These are phyloP conservation scores for Sthenelais limicola DNA, from an alignment of 2,888 invertebrate species.

Conservation along the genomic window DNA sequence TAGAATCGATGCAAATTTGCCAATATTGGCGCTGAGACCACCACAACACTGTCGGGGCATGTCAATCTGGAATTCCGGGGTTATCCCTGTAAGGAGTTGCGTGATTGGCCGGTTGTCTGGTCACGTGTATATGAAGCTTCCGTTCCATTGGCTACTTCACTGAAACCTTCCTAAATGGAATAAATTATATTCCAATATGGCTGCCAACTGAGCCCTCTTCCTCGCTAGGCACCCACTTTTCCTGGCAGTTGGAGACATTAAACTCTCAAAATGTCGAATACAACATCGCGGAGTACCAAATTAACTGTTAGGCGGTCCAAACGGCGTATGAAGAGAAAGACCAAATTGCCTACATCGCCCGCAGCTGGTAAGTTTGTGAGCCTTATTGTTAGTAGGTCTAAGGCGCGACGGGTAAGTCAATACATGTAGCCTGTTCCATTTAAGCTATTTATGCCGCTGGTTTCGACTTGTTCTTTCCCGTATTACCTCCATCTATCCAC, in stretches of 20 bases:
- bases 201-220: constrained; percentile 42
- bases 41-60: constrained; percentile 25
- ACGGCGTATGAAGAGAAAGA: constrained; percentile 40
- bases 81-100: constrained; percentile 25
- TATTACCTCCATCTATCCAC: no score
- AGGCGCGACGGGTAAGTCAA: constrained; percentile 31
- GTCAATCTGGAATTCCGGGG: constrained; percentile 43
- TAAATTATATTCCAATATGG: constrained; percentile 50
- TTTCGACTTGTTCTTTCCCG: no score
- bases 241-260: constrained; percentile 8
- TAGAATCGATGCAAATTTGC: no score
- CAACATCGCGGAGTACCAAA: constrained; percentile 39
- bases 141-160: constrained; percentile 38
- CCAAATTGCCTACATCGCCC: constrained; percentile 37
- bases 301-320: constrained; percentile 45
- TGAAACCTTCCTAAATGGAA: constrained; percentile 46
- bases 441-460: no score
- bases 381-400: constrained; percentile 19
- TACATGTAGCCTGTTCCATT: constrained; percentile 2
- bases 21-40: no score
- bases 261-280: constrained; percentile 45
- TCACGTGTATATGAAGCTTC: constrained; percentile 36
- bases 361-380: constrained; percentile 31
- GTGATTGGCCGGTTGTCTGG: constrained; percentile 40
- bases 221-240: constrained; percentile 24